phyloP scores from a whole-genome alignment of 2,888 invertebrate species.

The Callimorpha dominula region DNA sequence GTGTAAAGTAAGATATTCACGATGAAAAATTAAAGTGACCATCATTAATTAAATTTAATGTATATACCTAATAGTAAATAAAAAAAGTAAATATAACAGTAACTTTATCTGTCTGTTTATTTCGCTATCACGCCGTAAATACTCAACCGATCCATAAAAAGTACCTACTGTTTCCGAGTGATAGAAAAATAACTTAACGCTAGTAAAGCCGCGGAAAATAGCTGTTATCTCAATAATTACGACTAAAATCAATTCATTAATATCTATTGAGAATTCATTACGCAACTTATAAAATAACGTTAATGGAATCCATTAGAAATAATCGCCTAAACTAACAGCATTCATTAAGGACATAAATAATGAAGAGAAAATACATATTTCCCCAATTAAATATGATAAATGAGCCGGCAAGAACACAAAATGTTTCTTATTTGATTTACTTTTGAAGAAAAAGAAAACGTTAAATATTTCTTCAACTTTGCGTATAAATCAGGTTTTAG shows the following conservation, averaged over 20 bases:
- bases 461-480: not conserved
- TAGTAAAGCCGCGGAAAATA: too few species aligned
- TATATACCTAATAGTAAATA: too few species aligned
- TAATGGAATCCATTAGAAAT: not conserved
- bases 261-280: not conserved
- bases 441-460: not conserved
- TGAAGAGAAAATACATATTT: conserved; percentile 13
- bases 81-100: too few species aligned
- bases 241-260: not conserved
- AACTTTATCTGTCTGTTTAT: too few species aligned
- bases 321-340: not conserved
- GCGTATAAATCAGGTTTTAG: too few species aligned
- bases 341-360: conserved; percentile 15
- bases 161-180: too few species aligned
- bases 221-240: not conserved
- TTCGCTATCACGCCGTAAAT: too few species aligned
- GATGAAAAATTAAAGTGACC: too few species aligned
- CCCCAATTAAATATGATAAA: conserved; percentile 19
- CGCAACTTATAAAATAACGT: not conserved
- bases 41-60: too few species aligned
- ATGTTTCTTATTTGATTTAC: conserved; percentile 1
- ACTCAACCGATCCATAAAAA: too few species aligned
- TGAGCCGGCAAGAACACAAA: not conserved
- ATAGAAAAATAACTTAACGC: not conserved
- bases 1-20: too few species aligned